Percentiles rank a stretch among this genome's conserved stretches.
Conservation (phyloP, 2,797 vertebrate species). For the Trachops cirrhosus region DNA sequence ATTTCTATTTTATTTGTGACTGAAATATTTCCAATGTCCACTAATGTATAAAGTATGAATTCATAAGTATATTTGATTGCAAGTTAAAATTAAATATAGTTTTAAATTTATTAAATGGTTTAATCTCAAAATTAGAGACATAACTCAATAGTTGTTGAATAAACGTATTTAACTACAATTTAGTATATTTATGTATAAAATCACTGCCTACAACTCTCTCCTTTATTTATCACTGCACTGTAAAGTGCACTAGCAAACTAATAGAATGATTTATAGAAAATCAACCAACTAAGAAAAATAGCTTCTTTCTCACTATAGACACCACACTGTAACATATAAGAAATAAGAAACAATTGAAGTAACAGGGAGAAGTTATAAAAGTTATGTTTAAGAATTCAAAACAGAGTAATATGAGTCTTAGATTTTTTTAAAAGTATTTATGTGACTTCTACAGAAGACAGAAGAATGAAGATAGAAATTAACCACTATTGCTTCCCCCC, state of each 20-base stretch:
- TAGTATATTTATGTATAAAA: background rate
- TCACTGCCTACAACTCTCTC: background rate
- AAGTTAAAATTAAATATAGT: background rate
- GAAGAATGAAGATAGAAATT: background rate
- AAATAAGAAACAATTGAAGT: background rate
- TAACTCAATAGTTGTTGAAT: background rate
- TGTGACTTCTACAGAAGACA: background rate
- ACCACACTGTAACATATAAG: background rate
- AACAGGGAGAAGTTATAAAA: background rate
- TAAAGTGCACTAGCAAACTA: background rate
- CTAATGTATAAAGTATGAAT: background rate
- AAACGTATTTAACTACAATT: background rate
- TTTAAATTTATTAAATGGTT: background rate
- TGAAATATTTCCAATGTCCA: background rate
- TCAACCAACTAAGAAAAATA: background rate
- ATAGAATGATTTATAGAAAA: background rate
- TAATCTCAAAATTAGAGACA: background rate
- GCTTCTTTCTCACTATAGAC: background rate
- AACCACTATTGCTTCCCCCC: background rate
- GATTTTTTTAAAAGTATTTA: background rate
- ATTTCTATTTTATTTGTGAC: background rate
- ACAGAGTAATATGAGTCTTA: background rate
- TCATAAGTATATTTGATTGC: background rate
- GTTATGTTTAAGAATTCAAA: background rate
- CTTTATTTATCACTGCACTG: background rate